Evolutionary conservation across 2,797 vertebrate genomes (phyloP).

Genomic region (Spondyliosoma cantharus): DNA sequence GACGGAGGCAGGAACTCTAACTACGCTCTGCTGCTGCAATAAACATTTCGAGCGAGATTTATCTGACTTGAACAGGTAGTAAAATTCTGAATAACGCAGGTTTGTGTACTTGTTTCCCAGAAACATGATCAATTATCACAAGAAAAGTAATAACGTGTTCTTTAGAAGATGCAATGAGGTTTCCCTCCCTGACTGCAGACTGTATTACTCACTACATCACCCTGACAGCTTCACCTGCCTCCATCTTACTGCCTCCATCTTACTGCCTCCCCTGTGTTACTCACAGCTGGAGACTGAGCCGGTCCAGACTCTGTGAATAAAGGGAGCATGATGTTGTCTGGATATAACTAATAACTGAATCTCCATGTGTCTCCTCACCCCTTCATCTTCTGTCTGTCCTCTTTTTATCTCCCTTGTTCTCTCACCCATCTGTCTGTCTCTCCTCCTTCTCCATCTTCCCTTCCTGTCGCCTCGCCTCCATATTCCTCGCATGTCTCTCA

Average conservation of each 20-base stretch:
- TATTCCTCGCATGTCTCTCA: not conserved
- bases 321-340: constrained; percentile 4
- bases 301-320: constrained; percentile 16
- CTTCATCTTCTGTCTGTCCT: not conserved
- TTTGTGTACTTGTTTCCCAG: not conserved
- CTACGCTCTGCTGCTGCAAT: no score
- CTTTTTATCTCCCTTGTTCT: not conserved
- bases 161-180: not conserved
- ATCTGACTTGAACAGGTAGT: no score
- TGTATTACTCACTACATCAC: not conserved
- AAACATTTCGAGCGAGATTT: no score
- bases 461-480: not conserved
- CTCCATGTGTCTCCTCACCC: not conserved
- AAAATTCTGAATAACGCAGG: no score
- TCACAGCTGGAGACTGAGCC: constrained; percentile 15
- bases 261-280: not conserved
- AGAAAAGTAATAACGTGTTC: not conserved
- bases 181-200: not conserved
- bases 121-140: not conserved
- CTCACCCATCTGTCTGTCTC: not conserved
- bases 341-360: constrained; percentile 11
- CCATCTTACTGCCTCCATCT: not conserved
- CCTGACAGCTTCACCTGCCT: not conserved
- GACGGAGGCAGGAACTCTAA: no score
- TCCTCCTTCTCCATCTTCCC: not conserved